A percentile compares a stretch with the other conserved stretches of the same genome.
phyloP scores from a whole-genome alignment of 2,797 vertebrate species.

The Fundulus diaphanus region DNA sequence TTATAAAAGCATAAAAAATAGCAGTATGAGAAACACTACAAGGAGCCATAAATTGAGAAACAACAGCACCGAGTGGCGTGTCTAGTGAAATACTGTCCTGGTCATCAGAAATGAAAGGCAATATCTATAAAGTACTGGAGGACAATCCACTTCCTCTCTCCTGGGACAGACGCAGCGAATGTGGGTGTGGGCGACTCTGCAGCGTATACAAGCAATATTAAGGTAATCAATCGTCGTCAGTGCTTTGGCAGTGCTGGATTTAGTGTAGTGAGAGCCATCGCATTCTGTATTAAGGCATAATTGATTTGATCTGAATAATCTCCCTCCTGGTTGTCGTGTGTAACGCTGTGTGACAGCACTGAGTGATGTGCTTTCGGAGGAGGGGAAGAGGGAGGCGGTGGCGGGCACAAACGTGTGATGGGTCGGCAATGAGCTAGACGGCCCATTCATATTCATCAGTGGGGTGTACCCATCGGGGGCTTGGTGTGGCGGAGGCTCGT shows the following conservation, averaged over 20 bases:
- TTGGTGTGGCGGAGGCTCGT: slow-evolving; percentile 52
- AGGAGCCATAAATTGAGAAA: slow-evolving; percentile 46
- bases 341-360: slow-evolving; percentile 83
- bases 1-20: slow-evolving; percentile 32
- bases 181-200: slow-evolving; percentile 46
- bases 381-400: slow-evolving; percentile 30
- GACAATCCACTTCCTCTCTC: slow-evolving; percentile 71
- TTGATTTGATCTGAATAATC: slow-evolving; percentile 88
- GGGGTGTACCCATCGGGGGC: slow-evolving; percentile 37
- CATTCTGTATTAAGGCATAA: slow-evolving; percentile 84
- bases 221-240: slow-evolving; percentile 84
- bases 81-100: slow-evolving; percentile 52
- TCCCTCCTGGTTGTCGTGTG: slow-evolving; percentile 80
- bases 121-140: slow-evolving; percentile 71
- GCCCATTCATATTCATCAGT: slow-evolving; percentile 75
- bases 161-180: slow-evolving; percentile 54
- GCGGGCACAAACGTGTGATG: slow-evolving; percentile 64
- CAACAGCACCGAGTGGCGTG: slow-evolving; percentile 34
- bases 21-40: slow-evolving; percentile 16
- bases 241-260: slow-evolving; percentile 77
- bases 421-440: slow-evolving; percentile 66
- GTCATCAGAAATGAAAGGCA: slow-evolving; percentile 72
- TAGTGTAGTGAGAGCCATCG: slow-evolving; percentile 76
- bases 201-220: slow-evolving; percentile 76
- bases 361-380: slow-evolving; percentile 79